Conservation (phyloP, 1,140 invertebrate genomes). For the Caenorhabditis inopinata region DNA sequence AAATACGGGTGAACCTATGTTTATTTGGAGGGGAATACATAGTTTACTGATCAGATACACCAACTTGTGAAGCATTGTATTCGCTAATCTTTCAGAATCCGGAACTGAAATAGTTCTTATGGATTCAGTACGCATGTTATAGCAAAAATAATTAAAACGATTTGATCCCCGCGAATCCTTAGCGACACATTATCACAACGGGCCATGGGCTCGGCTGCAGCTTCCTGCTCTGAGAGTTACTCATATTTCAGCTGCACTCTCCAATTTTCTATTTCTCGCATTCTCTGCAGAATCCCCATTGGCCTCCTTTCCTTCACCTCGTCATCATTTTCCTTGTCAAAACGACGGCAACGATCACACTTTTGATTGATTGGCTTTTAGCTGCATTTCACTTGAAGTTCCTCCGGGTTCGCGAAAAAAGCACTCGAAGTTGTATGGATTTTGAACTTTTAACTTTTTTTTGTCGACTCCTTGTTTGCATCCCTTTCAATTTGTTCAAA, state of each 20-base stretch:
- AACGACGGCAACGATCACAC: conserved; percentile 14
- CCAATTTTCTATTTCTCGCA: not conserved
- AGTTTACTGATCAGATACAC: no score
- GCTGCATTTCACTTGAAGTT: not conserved
- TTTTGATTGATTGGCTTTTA: conserved; percentile 32
- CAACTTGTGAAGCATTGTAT: no score
- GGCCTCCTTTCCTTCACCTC: not conserved
- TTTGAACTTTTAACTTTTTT: no score
- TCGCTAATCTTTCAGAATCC: no score
- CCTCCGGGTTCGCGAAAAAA: no score
- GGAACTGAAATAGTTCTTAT: no score
- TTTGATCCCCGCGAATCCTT: not conserved
- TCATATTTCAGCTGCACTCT: conserved; percentile 28
- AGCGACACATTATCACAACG: conserved; percentile 22
- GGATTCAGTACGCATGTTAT: not conserved
- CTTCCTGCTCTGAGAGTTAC: conserved; percentile 4
- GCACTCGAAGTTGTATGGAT: no score
- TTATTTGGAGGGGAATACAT: no score
- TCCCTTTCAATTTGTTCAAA: no score
- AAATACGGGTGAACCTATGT: no score
- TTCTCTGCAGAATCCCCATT: not conserved
- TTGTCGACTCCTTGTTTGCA: no score
- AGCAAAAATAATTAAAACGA: conserved; percentile 3
- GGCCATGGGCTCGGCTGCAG: not conserved
- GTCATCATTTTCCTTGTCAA: conserved; percentile 22